Percentiles rank a stretch among this genome's conserved stretches.
These are phyloP conservation scores for Pseudolaguvia tuberculata DNA, from an alignment of 2,113 vertebrate genomes.

Conservation along the genomic window DNA sequence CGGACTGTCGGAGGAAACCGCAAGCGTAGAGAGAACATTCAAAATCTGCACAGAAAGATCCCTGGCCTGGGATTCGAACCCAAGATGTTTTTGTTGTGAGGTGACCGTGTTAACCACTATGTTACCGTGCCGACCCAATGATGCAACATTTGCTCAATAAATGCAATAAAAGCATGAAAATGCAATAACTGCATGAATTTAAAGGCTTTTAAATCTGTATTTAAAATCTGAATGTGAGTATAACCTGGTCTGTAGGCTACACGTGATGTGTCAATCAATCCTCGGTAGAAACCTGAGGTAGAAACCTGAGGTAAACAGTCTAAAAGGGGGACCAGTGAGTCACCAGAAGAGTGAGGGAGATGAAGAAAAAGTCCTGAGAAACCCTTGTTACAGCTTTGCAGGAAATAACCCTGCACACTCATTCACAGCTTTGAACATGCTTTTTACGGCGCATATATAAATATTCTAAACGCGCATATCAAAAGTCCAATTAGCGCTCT, in stretches of 20 bases:
- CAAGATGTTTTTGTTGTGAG: no score
- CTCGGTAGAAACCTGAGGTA: slow-evolving; percentile 10
- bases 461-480: slow-evolving; percentile 20
- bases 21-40: no score
- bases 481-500: slow-evolving; percentile 23
- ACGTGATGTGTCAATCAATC: slow-evolving; percentile 15
- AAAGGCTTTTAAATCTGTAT: no score
- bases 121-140: no score
- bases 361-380: slow-evolving; percentile 39
- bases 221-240: no score
- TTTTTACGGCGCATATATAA: slow-evolving; percentile 1
- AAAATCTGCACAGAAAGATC: no score
- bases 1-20: no score
- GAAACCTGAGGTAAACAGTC: slow-evolving; percentile 1
- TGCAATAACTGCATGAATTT: no score
- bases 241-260: neutral
- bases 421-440: slow-evolving; percentile 1
- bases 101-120: no score
- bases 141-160: no score
- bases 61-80: no score
- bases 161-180: no score
- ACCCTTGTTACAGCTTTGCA: slow-evolving; percentile 4
- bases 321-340: slow-evolving; percentile 43
- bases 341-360: slow-evolving; percentile 42
- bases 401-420: neutral